Evolutionary conservation across 2,113 vertebrate species (phyloP).

Genomic region (Passer montanus): DNA sequence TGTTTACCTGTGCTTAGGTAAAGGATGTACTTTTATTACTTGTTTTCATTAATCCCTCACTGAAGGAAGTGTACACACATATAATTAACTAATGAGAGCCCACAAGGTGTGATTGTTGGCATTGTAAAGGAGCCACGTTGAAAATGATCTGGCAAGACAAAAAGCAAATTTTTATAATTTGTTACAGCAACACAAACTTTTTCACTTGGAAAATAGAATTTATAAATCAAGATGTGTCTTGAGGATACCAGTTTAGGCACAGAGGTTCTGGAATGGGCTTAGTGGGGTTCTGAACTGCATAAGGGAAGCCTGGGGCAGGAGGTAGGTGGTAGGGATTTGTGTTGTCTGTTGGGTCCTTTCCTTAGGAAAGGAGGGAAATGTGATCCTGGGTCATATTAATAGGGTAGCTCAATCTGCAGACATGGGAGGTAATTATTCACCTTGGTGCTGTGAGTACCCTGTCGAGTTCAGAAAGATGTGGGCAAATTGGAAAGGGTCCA

Average conservation of each 20-base stretch:
- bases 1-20: neutral
- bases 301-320: neutral
- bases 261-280: neutral
- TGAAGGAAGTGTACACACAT: neutral
- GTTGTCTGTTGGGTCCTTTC: neutral
- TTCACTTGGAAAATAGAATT: neutral
- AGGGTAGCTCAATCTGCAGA: neutral
- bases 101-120: neutral
- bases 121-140: neutral
- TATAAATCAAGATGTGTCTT: neutral
- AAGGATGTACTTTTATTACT: neutral
- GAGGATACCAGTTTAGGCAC: neutral
- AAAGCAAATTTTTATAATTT: neutral
- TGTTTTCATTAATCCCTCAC: neutral
- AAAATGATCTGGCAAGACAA: neutral
- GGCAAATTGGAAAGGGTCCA: neutral
- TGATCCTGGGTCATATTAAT: neutral
- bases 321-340: neutral
- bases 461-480: neutral
- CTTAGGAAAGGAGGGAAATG: neutral
- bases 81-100: neutral
- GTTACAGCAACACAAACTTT: neutral
- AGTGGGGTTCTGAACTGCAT: neutral
- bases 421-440: neutral
- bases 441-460: neutral